Evolutionary conservation across 2,888 invertebrate species (phyloP).

Genomic region (Polylopha cassiicola): DNA sequence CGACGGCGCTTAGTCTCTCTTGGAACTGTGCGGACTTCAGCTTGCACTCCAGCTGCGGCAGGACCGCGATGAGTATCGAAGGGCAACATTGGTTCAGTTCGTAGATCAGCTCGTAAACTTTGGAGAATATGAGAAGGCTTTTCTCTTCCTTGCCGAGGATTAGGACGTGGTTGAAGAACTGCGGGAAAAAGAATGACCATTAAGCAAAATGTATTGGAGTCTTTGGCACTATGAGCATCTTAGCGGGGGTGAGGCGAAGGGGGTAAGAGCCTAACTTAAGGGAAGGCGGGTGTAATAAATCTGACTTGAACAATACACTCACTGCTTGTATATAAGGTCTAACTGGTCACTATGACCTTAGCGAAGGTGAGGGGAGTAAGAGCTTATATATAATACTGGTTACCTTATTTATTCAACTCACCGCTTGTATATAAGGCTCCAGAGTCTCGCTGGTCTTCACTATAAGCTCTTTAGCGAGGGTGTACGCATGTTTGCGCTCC

Average conservation of each 20-base stretch:
- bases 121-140: slow-evolving; percentile 84
- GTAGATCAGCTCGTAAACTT: slow-evolving; percentile 97
- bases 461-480: slow-evolving; percentile 93
- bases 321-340: no score
- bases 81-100: slow-evolving; percentile 96
- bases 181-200: slow-evolving; percentile 37
- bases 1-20: slow-evolving; percentile 91
- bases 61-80: slow-evolving; percentile 87
- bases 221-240: no score
- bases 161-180: slow-evolving; percentile 97
- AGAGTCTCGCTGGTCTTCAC: slow-evolving; percentile 94
- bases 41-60: slow-evolving; percentile 97
- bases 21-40: slow-evolving; percentile 92
- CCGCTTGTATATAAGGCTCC: slow-evolving; percentile 95
- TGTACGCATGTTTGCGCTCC: slow-evolving; percentile 91
- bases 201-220: no score
- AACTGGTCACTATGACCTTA: no score
- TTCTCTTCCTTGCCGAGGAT: slow-evolving; percentile 95
- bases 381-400: no score
- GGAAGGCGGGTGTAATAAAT: no score
- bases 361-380: no score
- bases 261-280: no score
- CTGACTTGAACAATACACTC: no score
- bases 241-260: no score
- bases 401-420: slow-evolving; percentile 61